These are phyloP conservation scores for Pristionchus arcanus DNA, from an alignment of 2,888 invertebrate species.

Conservation along the genomic window DNA sequence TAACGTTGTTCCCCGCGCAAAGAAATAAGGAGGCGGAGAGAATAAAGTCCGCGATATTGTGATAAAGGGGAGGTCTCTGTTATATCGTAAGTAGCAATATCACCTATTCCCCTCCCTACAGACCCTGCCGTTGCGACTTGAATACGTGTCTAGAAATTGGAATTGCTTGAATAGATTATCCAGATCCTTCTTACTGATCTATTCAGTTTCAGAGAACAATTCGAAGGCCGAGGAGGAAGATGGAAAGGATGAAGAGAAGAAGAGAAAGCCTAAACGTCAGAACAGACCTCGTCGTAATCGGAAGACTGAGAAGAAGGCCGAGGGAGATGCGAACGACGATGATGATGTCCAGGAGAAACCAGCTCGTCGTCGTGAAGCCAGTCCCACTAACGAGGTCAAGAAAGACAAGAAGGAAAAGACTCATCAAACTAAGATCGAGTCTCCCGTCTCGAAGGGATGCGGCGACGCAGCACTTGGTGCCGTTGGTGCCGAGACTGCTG, in stretches of 20 bases:
- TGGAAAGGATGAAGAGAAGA: slow-evolving; percentile 30
- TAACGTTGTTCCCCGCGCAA: too few relatives aligned
- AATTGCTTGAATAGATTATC: too few relatives aligned
- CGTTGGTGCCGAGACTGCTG: background rate
- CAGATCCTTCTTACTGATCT: too few relatives aligned
- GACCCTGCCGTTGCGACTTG: too few relatives aligned
- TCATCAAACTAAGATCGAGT: slow-evolving; percentile 32
- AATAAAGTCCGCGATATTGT: too few relatives aligned
- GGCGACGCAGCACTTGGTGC: slow-evolving; percentile 52
- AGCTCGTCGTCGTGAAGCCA: slow-evolving; percentile 43
- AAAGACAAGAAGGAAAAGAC: slow-evolving; percentile 12
- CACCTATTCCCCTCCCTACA: too few relatives aligned
- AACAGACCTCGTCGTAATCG: slow-evolving; percentile 25
- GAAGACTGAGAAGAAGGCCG: background rate
- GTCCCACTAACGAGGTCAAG: background rate
- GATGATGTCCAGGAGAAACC: slow-evolving; percentile 44
- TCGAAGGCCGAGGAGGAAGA: slow-evolving; percentile 5
- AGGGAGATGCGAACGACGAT: slow-evolving; percentile 10
- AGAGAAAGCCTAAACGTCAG: slow-evolving; percentile 38
- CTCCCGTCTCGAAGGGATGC: slow-evolving; percentile 42
- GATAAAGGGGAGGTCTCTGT: too few relatives aligned
- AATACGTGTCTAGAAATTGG: too few relatives aligned
- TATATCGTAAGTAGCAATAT: too few relatives aligned
- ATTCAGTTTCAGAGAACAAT: background rate
- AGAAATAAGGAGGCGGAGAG: too few relatives aligned